Percentiles rank a stretch among this genome's conserved stretches.
Evolutionary conservation across 2,888 invertebrate species (phyloP).

Genomic region (Digitonthophagus gazella): DNA sequence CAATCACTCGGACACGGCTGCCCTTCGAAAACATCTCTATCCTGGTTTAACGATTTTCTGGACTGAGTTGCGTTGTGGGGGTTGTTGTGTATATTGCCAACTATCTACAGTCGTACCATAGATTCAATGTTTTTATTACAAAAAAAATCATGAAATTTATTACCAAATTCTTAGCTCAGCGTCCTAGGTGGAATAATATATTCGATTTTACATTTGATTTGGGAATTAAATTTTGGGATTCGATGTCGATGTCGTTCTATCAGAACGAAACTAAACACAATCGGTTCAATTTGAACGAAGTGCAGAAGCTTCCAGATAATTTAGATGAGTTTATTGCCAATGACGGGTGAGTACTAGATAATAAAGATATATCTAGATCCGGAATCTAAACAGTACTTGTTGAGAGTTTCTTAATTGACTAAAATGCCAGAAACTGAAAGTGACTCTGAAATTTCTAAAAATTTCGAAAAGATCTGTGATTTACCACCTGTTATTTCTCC

Average conservation of each 20-base stretch:
- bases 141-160: too few species aligned
- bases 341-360: constrained; percentile 30
- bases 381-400: constrained; percentile 12
- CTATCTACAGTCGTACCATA: neutral
- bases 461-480: constrained; percentile 8
- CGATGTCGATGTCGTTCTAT: constrained; percentile 66
- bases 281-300: constrained; percentile 60
- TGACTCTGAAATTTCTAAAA: constrained; percentile 1
- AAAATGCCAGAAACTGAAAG: constrained; percentile 23
- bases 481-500: constrained; percentile 20
- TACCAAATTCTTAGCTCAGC: too few species aligned
- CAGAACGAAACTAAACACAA: constrained; percentile 60
- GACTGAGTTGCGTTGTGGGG: neutral
- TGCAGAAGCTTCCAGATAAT: constrained; percentile 59
- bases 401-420: constrained; percentile 31
- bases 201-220: too few species aligned
- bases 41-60: neutral
- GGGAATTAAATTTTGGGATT: too few species aligned
- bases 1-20: neutral
- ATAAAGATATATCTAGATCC: constrained; percentile 28
- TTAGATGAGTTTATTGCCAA: constrained; percentile 45
- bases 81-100: neutral
- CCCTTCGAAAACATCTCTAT: neutral
- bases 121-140: too few species aligned
- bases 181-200: too few species aligned